phyloP scores from a whole-genome alignment of 2,888 invertebrate species.

The Standfussiana lucernea region DNA sequence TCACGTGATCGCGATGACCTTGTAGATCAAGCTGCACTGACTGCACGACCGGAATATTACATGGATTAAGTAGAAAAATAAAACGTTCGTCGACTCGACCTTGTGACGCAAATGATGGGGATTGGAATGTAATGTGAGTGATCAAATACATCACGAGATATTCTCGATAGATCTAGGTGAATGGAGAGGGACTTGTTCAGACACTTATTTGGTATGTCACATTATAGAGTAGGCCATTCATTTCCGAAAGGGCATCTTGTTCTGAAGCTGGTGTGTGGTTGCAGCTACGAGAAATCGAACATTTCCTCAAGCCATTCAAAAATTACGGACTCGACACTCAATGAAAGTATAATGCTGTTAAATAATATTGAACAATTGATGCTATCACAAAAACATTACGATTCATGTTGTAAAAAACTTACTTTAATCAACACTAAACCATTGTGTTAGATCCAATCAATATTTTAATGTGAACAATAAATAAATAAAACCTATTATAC shows the following conservation, averaged over 20 bases:
- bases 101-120: slow-evolving; percentile 25
- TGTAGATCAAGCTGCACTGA: slow-evolving; percentile 28
- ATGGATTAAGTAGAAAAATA: slow-evolving; percentile 33
- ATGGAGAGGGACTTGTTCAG: background rate
- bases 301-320: background rate
- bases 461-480: slow-evolving; percentile 32
- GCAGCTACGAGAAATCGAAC: background rate
- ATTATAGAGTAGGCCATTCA: background rate
- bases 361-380: slow-evolving; percentile 16
- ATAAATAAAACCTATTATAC: slow-evolving; percentile 31
- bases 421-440: slow-evolving; percentile 25
- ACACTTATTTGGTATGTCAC: background rate
- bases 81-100: slow-evolving; percentile 29
- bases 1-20: slow-evolving; percentile 32
- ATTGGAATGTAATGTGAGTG: background rate
- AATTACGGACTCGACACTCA: background rate
- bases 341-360: background rate
- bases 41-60: slow-evolving; percentile 35
- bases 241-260: background rate
- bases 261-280: background rate
- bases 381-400: slow-evolving; percentile 3
- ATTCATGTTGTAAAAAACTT: slow-evolving; percentile 4
- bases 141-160: background rate
- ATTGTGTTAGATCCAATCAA: slow-evolving; percentile 39
- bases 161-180: background rate